Evolutionary conservation across 2,888 invertebrate species (phyloP).

Genomic region (Acanthoscelides obtectus): DNA sequence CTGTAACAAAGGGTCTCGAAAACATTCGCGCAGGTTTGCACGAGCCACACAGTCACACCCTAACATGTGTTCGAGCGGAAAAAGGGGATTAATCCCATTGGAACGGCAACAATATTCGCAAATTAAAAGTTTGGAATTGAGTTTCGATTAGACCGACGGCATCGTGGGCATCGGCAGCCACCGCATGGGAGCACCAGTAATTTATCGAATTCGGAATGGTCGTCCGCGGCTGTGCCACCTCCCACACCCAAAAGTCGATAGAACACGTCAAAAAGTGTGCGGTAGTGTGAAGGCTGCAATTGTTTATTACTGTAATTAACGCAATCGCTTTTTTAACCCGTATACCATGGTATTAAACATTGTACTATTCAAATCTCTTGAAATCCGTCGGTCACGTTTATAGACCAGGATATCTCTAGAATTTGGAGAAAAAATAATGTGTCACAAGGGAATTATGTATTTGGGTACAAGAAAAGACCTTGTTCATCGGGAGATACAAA

Average conservation of each 20-base stretch:
- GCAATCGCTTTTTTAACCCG: too few species aligned
- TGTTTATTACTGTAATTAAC: too few species aligned
- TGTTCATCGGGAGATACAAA: too few species aligned
- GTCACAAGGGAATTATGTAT: too few species aligned
- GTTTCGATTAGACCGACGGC: not conserved
- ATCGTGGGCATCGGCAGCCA: too few species aligned
- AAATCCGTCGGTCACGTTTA: too few species aligned
- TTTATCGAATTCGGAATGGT: not conserved
- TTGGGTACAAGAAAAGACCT: too few species aligned
- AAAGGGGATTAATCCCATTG: not conserved
- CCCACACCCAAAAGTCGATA: not conserved
- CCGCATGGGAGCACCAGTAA: not conserved
- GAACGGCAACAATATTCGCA: not conserved
- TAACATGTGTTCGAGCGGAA: not conserved
- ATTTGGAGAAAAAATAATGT: too few species aligned
- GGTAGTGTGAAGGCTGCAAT: not conserved
- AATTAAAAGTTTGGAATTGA: not conserved
- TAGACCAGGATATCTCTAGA: too few species aligned
- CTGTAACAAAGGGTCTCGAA: too few species aligned
- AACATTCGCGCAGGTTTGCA: not conserved
- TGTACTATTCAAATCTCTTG: too few species aligned
- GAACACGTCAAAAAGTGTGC: not conserved
- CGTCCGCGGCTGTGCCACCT: not conserved
- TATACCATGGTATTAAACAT: too few species aligned
- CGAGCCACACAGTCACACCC: not conserved